phyloP scores from a whole-genome alignment of 2,797 vertebrate species.

The Gadopsis bispinosus region DNA sequence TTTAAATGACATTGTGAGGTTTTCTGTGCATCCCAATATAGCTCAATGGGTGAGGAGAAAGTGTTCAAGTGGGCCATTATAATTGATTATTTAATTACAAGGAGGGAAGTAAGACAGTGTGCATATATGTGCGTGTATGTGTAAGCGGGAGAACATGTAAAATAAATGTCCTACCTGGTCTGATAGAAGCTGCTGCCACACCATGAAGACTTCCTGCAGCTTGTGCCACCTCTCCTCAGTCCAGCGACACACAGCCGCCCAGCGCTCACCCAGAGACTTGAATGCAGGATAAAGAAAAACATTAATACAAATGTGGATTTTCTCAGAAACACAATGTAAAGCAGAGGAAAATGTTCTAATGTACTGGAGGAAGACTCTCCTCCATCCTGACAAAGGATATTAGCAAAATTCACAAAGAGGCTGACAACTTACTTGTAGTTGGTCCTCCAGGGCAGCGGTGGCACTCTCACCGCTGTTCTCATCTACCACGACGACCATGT shows the following conservation, averaged over 20 bases:
- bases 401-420: background rate
- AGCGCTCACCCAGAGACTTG: slow-evolving; percentile 94
- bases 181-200: slow-evolving; percentile 94
- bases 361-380: background rate
- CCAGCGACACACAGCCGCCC: slow-evolving; percentile 98
- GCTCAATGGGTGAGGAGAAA: background rate
- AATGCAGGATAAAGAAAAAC: slow-evolving; percentile 19
- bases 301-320: background rate
- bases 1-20: background rate
- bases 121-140: background rate
- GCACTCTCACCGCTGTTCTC: slow-evolving; percentile 94
- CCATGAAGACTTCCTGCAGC: slow-evolving; percentile 89
- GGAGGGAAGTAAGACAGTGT: background rate
- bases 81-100: background rate
- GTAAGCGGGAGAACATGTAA: background rate
- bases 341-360: background rate
- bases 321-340: background rate
- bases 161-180: slow-evolving; percentile 89
- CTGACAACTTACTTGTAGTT: slow-evolving; percentile 89
- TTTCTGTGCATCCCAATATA: background rate
- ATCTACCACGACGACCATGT: slow-evolving; percentile 99
- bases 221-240: slow-evolving; percentile 93
- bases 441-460: slow-evolving; percentile 92
- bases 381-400: background rate
- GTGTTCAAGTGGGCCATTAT: background rate